These are phyloP conservation scores for Pseudocheirus occidentalis DNA, from an alignment of 2,797 vertebrate species.

Conservation along the genomic window DNA sequence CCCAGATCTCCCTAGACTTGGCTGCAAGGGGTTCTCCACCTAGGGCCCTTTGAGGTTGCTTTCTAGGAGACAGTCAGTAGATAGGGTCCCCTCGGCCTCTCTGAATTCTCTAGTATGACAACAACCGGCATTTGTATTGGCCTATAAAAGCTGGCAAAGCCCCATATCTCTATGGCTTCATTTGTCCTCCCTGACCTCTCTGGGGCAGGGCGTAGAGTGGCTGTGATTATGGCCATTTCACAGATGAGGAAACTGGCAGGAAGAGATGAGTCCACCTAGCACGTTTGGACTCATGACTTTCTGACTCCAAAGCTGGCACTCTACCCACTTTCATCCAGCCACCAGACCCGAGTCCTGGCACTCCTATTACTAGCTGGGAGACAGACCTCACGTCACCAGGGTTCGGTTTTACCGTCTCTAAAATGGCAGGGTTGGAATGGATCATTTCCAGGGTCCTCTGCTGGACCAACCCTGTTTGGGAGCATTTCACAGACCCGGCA, in stretches of 20 bases:
- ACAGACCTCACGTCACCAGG: not conserved
- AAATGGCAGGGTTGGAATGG: not conserved
- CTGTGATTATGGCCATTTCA: not conserved
- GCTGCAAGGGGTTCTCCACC: no score
- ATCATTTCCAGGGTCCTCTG: not conserved
- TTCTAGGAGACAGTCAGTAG: not conserved
- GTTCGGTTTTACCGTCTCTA: not conserved
- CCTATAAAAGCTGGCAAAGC: not conserved
- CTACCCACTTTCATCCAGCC: not conserved
- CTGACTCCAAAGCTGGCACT: not conserved
- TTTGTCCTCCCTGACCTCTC: not conserved
- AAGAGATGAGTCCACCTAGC: not conserved
- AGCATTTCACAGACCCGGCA: no score
- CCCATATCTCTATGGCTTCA: not conserved
- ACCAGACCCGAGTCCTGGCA: not conserved
- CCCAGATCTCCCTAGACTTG: rapidly evolving
- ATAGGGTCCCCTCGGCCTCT: not conserved
- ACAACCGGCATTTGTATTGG: no score
- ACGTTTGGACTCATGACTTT: not conserved
- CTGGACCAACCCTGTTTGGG: not conserved
- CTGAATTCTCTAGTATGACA: not conserved
- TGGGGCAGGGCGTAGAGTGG: not conserved
- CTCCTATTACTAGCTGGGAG: not conserved
- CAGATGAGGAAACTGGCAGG: not conserved
- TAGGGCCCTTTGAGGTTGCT: not conserved